Evolutionary conservation across 2,888 invertebrate genomes (phyloP).

Genomic region (Conus canariensis): DNA sequence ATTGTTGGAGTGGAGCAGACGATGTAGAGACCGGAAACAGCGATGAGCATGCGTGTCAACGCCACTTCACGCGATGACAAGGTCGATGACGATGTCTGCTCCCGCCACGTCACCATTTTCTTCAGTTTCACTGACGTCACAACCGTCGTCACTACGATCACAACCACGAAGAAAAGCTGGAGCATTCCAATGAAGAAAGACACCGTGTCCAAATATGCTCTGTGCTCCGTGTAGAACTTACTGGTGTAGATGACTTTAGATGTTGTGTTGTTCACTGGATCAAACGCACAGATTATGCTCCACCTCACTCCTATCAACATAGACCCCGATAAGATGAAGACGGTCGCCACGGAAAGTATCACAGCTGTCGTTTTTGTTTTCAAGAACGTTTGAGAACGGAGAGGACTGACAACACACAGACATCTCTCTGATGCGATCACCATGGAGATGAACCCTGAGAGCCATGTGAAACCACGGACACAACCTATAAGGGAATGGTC

Average conservation of each 20-base stretch:
- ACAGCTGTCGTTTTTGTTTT: background rate
- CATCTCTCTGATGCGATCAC: slow-evolving; percentile 22
- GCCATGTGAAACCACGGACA: background rate
- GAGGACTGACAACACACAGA: slow-evolving; percentile 24
- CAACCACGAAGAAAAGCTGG: background rate
- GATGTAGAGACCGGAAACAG: background rate
- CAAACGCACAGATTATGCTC: background rate
- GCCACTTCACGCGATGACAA: slow-evolving; percentile 18
- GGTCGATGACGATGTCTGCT: background rate
- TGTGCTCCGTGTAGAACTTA: background rate
- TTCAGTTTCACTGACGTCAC: background rate
- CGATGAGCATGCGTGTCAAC: background rate
- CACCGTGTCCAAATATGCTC: background rate
- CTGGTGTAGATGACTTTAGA: background rate
- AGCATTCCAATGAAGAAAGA: background rate
- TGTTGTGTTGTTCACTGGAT: background rate
- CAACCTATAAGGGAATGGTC: background rate
- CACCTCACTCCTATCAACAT: background rate
- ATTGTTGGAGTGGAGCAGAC: background rate
- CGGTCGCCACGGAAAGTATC: background rate
- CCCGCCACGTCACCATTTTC: background rate
- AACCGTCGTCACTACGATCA: background rate
- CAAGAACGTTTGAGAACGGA: background rate
- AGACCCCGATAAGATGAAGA: background rate
- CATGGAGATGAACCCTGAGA: background rate